These are phyloP conservation scores for Tursiops truncatus DNA, from an alignment of 2,113 vertebrate species.

Conservation along the genomic window DNA sequence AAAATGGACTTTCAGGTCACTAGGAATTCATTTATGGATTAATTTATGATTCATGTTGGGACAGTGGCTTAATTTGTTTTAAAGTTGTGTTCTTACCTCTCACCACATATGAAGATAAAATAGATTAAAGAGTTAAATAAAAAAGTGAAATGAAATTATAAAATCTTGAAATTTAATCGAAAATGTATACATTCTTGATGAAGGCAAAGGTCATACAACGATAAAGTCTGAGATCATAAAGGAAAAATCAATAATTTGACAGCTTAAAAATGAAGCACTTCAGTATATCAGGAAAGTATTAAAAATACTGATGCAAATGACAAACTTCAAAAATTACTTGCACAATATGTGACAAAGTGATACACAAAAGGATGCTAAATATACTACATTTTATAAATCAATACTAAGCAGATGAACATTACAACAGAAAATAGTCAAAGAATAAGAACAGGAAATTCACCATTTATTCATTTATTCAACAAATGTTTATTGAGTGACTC, in stretches of 20 bases:
- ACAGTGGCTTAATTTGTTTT: neutral
- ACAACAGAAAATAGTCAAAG: neutral
- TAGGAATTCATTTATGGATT: neutral
- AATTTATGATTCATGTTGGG: neutral
- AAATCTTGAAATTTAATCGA: neutral
- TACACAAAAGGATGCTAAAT: neutral
- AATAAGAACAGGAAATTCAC: neutral
- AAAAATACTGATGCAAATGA: neutral
- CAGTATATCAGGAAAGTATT: neutral
- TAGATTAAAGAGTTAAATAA: neutral
- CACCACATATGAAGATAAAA: neutral
- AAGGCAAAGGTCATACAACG: neutral
- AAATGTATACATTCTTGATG: neutral
- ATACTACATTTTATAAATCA: neutral
- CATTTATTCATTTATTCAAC: neutral
- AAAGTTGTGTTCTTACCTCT: neutral
- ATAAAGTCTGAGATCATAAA: neutral
- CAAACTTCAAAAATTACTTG: neutral
- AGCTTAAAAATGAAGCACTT: constrained; percentile 6
- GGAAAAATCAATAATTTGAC: neutral
- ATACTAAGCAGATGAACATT: neutral
- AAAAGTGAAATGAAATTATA: constrained; percentile 3
- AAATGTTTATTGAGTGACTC: neutral
- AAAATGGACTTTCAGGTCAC: neutral
- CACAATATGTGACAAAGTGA: neutral